Evolutionary conservation across 2,113 vertebrate species (phyloP), one percentile per base, ranked within the genome.

Genomic region (Hippocampus zosterae): DNA sequence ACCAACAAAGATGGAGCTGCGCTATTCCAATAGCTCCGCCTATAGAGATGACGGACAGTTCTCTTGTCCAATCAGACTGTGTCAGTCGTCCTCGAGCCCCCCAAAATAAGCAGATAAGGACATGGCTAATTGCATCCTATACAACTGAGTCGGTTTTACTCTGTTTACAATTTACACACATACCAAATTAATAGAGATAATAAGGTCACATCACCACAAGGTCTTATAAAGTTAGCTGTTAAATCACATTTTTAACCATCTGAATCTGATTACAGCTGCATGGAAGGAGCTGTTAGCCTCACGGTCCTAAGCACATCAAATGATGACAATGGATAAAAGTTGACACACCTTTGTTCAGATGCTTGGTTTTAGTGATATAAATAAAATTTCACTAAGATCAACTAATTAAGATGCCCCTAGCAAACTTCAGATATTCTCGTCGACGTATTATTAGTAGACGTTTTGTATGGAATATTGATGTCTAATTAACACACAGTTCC

Each of bases 1-100:
- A 16, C 78, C 87, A 89, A 80, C 87, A 89, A 92, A 91, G 85
- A 90, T 89, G 87, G 87, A 90, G 91, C 88, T 90, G 80, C 79
- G 16, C 81, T 73, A 82, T 81, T 87, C 84, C 72, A 46, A 63
- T 77, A 65, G 81, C 81, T 16, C 84, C 89, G 75, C 88, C 92
- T 82, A 85, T 74, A 83, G n/a, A 3, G 0, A 33, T 85, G 88
- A 92, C 84, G 70, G 75, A 74, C 0, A 8, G 4, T 4, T 6
- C 0, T 5, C 8, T 37, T 29, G 60, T 15, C 90, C 91, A 92
- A 91, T 92, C 84, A 79, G 11, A 77, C 63, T 7, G 13, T 25
- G 27, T 2, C 2, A 44, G 2, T 37, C 25, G 46, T 72, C n/a
- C 46, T 25, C 6, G 7, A 33, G 19, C 12, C 46, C 12, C n/a